Evolutionary conservation across 2,113 vertebrate genomes (phyloP).

Genomic region (Verasper variegatus): DNA sequence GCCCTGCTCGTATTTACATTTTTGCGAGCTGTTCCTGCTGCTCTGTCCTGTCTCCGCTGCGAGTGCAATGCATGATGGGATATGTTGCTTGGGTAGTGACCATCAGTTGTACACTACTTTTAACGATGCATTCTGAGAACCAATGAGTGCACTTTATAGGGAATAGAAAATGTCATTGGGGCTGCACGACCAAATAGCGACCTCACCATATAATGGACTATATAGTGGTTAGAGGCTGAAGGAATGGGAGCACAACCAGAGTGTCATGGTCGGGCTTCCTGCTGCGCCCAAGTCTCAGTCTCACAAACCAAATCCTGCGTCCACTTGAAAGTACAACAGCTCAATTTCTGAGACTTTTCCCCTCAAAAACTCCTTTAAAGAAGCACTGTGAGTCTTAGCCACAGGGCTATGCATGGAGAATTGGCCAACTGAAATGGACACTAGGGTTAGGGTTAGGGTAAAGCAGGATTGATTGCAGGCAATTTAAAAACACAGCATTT

Average conservation of each 20-base stretch:
- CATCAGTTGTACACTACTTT: too few relatives aligned
- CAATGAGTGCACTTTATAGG: too few relatives aligned
- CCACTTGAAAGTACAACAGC: not conserved
- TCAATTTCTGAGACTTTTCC: not conserved
- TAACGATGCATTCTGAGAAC: too few relatives aligned
- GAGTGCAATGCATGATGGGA: too few relatives aligned
- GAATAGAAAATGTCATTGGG: too few relatives aligned
- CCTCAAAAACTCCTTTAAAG: constrained; percentile 21
- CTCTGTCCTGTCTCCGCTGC: too few relatives aligned
- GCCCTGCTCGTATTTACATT: too few relatives aligned
- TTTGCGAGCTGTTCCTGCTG: too few relatives aligned
- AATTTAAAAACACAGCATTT: not conserved
- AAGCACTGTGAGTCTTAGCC: not conserved
- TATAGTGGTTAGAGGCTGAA: not conserved
- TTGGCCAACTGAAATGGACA: not conserved
- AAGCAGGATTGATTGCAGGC: constrained; percentile 33
- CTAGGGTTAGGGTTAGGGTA: not conserved
- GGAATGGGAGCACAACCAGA: not conserved
- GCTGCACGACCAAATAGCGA: too few relatives aligned
- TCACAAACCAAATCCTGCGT: not conserved
- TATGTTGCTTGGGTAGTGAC: too few relatives aligned
- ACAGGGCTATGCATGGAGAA: not conserved
- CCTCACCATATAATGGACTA: too few relatives aligned
- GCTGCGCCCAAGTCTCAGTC: not conserved
- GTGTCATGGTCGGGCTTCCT: not conserved